These are phyloP conservation scores for Mesoligia furuncula DNA, from an alignment of 2,888 invertebrate genomes.

Conservation along the genomic window DNA sequence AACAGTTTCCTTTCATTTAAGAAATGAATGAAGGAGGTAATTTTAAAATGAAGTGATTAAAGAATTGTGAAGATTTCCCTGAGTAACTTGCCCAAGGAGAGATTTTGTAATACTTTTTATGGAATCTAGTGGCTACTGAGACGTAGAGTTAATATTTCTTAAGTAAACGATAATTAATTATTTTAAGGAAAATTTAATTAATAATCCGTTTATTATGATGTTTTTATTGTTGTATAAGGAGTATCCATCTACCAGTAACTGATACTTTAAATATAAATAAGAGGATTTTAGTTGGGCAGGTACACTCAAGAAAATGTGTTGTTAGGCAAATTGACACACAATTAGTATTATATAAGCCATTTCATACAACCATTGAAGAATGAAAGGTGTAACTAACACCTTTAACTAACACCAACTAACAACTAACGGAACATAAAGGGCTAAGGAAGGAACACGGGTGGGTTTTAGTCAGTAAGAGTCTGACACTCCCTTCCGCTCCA, in stretches of 20 bases:
- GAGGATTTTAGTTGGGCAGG: background rate
- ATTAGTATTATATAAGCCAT: background rate
- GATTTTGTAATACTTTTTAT: slow-evolving; percentile 35
- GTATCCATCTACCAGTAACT: background rate
- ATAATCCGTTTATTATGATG: background rate
- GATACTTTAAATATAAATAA: background rate
- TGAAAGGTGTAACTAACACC: background rate
- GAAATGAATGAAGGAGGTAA: slow-evolving; percentile 34
- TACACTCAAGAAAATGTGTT: background rate
- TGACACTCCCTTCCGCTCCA: too few species aligned
- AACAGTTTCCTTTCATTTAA: slow-evolving; percentile 20
- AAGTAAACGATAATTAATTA: slow-evolving; percentile 8
- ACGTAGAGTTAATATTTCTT: slow-evolving; percentile 6
- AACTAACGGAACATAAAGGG: too few species aligned
- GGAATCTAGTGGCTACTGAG: background rate
- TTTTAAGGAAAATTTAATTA: background rate
- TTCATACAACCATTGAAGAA: background rate
- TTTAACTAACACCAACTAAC: too few species aligned
- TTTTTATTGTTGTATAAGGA: too few species aligned
- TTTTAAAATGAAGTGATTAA: slow-evolving; percentile 45
- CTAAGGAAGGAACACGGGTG: too few species aligned
- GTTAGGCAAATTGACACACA: too few species aligned
- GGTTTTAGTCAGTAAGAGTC: too few species aligned
- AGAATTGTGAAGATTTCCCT: slow-evolving; percentile 39
- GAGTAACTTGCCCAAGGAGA: slow-evolving; percentile 3